A percentile compares a stretch with the other conserved stretches of the same genome.
These are phyloP conservation scores for Hyposoter didymator DNA, from an alignment of 2,888 invertebrate genomes.

Conservation along the genomic window DNA sequence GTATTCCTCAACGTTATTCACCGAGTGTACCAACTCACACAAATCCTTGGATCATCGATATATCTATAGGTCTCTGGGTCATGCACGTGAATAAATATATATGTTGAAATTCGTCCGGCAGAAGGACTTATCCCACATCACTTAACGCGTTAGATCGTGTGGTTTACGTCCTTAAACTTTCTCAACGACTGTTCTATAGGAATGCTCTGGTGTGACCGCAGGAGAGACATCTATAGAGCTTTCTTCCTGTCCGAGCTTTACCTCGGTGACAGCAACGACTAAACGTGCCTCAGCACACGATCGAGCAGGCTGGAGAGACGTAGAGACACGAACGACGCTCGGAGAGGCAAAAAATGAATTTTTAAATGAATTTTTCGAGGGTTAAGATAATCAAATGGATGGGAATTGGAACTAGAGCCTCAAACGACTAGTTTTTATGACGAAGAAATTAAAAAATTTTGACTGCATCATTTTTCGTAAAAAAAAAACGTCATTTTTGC, in stretches of 20 bases:
- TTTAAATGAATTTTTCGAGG: no score
- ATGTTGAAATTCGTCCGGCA: not conserved
- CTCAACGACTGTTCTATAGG: not conserved
- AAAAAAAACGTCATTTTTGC: no score
- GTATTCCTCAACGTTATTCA: conserved; percentile 71
- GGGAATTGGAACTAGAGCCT: no score
- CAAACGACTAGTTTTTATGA: no score
- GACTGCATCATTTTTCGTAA: no score
- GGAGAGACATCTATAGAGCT: conserved; percentile 40
- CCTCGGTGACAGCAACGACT: conserved; percentile 48
- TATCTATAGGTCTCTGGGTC: not conserved
- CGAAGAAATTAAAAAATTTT: no score
- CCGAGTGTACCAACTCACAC: conserved; percentile 64
- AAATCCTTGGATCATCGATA: conserved; percentile 32
- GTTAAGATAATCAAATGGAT: no score
- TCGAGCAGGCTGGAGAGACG: conserved; percentile 24
- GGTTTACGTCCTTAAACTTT: conserved; percentile 14
- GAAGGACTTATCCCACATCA: conserved; percentile 21
- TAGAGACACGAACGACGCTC: no score
- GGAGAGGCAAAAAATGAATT: no score
- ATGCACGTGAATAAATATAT: not conserved
- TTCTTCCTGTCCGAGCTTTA: conserved; percentile 55
- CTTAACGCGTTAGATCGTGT: conserved; percentile 13
- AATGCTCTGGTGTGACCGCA: conserved; percentile 33
- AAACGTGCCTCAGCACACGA: conserved; percentile 32